These are phyloP conservation scores for Coracopsis vasa DNA, from an alignment of 2,113 vertebrate species.

Conservation along the genomic window DNA sequence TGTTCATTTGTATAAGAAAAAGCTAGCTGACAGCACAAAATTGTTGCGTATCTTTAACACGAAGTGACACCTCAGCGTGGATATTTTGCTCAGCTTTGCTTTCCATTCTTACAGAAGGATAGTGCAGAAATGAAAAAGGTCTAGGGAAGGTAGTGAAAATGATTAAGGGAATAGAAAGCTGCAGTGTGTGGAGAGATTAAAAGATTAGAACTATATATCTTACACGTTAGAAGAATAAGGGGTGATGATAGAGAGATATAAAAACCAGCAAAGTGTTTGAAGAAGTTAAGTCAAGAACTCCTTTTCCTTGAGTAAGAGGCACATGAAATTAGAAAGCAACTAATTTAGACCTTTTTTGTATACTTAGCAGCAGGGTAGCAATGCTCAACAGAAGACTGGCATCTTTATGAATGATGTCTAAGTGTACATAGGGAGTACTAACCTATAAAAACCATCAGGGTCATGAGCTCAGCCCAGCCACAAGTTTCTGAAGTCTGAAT, in stretches of 20 bases:
- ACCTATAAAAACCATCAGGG: not conserved
- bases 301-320: not conserved
- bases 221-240: not conserved
- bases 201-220: slow-evolving; percentile 35
- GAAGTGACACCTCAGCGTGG: not conserved
- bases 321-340: not conserved
- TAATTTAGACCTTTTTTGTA: not conserved
- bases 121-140: not conserved
- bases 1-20: not conserved
- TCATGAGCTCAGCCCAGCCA: not conserved
- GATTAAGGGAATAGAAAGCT: slow-evolving; percentile 6
- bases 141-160: slow-evolving; percentile 5
- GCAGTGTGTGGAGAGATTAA: not conserved
- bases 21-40: not conserved
- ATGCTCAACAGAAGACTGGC: not conserved
- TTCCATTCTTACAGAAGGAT: not conserved
- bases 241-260: not conserved
- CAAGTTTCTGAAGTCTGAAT: not conserved
- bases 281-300: not conserved
- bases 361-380: not conserved
- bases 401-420: not conserved
- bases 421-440: not conserved
- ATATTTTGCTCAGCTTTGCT: not conserved
- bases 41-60: not conserved
- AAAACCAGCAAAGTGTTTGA: not conserved